Evolutionary conservation across 2,113 vertebrate genomes (phyloP).

Genomic region (Xenopus borealis): DNA sequence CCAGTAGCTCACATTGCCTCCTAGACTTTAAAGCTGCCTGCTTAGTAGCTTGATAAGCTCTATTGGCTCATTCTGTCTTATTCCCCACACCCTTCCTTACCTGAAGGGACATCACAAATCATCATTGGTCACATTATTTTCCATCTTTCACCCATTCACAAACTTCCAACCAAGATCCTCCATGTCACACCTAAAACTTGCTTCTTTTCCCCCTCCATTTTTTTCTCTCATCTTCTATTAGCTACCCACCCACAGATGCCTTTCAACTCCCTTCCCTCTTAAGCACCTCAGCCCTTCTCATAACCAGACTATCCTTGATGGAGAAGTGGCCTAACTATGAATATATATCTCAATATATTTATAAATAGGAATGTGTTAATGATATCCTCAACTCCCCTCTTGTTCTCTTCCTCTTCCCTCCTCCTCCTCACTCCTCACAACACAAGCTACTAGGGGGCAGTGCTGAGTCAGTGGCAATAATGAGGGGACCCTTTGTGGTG

Average conservation of each 20-base stretch:
- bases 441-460: conserved; percentile 28
- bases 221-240: not conserved
- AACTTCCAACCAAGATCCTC: not conserved
- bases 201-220: not conserved
- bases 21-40: too few species aligned
- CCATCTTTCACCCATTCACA: too few species aligned
- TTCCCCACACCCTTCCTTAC: too few species aligned
- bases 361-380: conserved; percentile 12
- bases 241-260: not conserved
- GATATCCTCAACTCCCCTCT: conserved; percentile 5
- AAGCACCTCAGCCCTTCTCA: conserved; percentile 6
- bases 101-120: too few species aligned
- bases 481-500: not conserved
- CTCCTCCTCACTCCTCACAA: not conserved
- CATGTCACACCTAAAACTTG: not conserved
- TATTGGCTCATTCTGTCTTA: too few species aligned
- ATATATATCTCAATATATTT: conserved; percentile 28
- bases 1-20: too few species aligned
- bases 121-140: too few species aligned
- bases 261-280: conserved; percentile 19
- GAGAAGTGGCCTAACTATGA: conserved; percentile 10
- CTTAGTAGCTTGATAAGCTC: too few species aligned
- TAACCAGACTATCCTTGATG: conserved; percentile 19
- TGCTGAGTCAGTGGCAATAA: conserved; percentile 1
- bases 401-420: not conserved